Evolutionary conservation across 2,113 vertebrate species (phyloP), one percentile per base, ranked within the genome.

Genomic region (Pica pica): DNA sequence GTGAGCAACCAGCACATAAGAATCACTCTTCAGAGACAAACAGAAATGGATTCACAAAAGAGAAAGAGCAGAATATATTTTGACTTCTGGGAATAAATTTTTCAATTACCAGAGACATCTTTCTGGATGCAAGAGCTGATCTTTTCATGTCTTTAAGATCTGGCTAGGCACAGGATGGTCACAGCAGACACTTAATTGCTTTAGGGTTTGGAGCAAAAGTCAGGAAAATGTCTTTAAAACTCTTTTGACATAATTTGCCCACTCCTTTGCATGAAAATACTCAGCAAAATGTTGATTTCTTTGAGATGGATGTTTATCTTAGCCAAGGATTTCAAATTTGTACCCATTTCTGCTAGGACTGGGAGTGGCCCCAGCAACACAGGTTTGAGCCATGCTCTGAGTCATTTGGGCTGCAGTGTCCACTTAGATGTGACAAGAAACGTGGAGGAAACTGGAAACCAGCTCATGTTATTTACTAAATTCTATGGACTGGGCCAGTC

Each of bases 1-100:
- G 71, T 20, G 81, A 92, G 96, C 82, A 94, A 89, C 49, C 83
- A 95, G 56, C 68, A 87, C 49, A 41, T 53, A 90, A 93, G 97
- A 97, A 93, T 84, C 90, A 77, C 17, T 76, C 44, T 56, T 67
- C 67, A 61, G 55, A 94, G 61, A 30, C 8, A 47, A 84, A 85
- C 83, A 75, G 60, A 89, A 94, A 68, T 47, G 80, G n/a, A 53
- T 27, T 41, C 75, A 88, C 37, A 27, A 10, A 44, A 96, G 79
- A 63, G 79, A 83, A 76, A 82, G 33, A 13, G 15, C 5, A 44
- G 76, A 80, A 96, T 86, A 75, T 76, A 94, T 92, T 95, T 97
- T 95, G 92, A 81, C 68, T 94, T 67, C 82, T 92, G 76, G 69
- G 84, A 80, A 94, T 94, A 96, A 90, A 52, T 91, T 82, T 63